Conservation (phyloP, 2,888 invertebrate genomes). For the Anorthoa munda region DNA sequence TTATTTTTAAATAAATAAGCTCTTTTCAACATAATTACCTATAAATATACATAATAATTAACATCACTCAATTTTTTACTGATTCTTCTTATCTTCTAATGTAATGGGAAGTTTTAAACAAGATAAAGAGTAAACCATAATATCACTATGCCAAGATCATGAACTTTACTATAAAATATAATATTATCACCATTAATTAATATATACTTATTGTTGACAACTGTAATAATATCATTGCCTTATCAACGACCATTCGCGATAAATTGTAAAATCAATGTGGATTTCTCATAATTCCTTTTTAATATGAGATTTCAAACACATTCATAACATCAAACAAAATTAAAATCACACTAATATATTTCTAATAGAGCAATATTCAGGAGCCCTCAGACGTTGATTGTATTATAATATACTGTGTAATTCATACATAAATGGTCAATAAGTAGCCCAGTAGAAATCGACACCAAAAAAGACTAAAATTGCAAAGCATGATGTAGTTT, state of each 20-base stretch:
- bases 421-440: no score
- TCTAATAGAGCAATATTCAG: no score
- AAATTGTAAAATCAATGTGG: not conserved
- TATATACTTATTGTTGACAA: not conserved
- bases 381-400: no score
- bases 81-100: not conserved
- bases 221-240: not conserved
- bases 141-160: not conserved
- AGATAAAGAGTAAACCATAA: not conserved
- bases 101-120: not conserved
- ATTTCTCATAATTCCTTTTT: not conserved
- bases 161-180: not conserved
- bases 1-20: no score
- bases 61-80: not conserved
- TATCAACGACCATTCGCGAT: not conserved
- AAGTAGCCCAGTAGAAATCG: no score
- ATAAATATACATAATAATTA: not conserved
- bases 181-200: not conserved
- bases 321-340: not conserved
- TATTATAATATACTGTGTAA: no score
- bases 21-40: no score
- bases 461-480: no score
- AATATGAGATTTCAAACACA: not conserved
- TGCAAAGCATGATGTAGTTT: no score
- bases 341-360: not conserved